Percentiles rank a stretch among this genome's conserved stretches.
These are phyloP conservation scores for Anabacerthia variegaticeps DNA, from an alignment of 2,797 vertebrate genomes.

Conservation along the genomic window DNA sequence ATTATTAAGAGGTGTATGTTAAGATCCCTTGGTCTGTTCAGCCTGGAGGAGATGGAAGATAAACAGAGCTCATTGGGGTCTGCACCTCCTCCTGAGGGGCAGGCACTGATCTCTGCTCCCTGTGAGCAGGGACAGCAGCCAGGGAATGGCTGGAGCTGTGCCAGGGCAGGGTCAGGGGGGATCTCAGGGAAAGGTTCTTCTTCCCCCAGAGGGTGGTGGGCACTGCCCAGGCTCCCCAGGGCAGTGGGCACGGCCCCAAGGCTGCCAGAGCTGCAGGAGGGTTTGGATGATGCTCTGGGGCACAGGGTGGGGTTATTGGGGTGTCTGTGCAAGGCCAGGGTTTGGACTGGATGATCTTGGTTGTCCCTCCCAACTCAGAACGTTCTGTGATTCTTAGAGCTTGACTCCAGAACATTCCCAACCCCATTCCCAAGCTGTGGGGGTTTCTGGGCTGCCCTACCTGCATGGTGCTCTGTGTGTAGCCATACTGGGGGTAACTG, in stretches of 20 bases:
- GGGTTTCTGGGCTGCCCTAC: conserved; percentile 66
- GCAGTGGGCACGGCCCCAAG: neutral
- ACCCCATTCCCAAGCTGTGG: neutral
- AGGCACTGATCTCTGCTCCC: neutral
- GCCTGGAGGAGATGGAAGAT: neutral
- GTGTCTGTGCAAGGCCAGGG: neutral
- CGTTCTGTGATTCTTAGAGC: neutral
- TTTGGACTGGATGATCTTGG: neutral
- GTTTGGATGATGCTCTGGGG: neutral
- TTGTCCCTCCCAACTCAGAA: neutral
- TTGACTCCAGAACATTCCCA: neutral
- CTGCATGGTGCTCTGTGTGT: conserved; percentile 85
- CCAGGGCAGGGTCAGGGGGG: neutral
- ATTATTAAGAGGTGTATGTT: neutral
- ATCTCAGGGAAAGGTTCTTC: neutral
- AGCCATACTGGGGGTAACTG: conserved; percentile 87
- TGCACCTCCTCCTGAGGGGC: neutral
- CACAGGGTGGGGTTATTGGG: neutral
- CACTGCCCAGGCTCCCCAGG: neutral
- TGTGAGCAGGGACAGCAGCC: neutral
- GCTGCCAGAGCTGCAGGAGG: neutral
- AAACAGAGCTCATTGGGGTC: neutral
- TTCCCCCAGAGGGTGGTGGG: neutral
- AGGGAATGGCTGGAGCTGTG: neutral
- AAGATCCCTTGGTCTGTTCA: neutral